Percentiles rank a stretch among this genome's conserved stretches.
Evolutionary conservation across 2,888 invertebrate species (phyloP).

Genomic region (Hyalella azteca): DNA sequence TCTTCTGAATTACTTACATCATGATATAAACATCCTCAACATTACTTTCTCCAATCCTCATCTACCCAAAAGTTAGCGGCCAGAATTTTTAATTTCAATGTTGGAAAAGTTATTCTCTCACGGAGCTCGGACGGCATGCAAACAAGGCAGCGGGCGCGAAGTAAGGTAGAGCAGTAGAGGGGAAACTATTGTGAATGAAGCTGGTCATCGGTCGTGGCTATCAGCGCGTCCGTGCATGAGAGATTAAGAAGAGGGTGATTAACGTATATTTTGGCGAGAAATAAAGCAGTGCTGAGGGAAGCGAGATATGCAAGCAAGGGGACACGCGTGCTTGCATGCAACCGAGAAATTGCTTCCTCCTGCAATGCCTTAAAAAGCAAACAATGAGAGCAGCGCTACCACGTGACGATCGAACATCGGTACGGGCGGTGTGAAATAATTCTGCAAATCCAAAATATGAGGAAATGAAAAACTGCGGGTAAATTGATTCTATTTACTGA

Average conservation of each 20-base stretch:
- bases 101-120: background rate
- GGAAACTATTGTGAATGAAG: background rate
- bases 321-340: background rate
- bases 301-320: background rate
- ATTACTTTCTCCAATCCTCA: too few relatives aligned
- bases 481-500: too few relatives aligned
- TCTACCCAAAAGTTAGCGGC: too few relatives aligned
- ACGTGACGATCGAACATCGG: too few relatives aligned
- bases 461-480: too few relatives aligned
- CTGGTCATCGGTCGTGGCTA: background rate
- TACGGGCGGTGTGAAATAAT: too few relatives aligned
- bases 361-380: background rate
- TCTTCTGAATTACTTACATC: too few relatives aligned
- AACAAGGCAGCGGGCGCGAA: background rate
- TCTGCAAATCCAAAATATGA: too few relatives aligned
- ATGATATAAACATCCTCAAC: too few relatives aligned
- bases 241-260: slow-evolving; percentile 23
- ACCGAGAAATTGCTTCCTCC: background rate
- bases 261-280: slow-evolving; percentile 10
- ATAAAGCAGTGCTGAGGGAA: background rate
- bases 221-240: slow-evolving; percentile 9
- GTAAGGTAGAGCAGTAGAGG: background rate
- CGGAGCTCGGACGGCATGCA: background rate
- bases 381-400: too few relatives aligned
- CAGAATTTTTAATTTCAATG: too few relatives aligned